Conservation (phyloP, 2,113 vertebrate genomes). For the Phoenicopterus ruber region DNA sequence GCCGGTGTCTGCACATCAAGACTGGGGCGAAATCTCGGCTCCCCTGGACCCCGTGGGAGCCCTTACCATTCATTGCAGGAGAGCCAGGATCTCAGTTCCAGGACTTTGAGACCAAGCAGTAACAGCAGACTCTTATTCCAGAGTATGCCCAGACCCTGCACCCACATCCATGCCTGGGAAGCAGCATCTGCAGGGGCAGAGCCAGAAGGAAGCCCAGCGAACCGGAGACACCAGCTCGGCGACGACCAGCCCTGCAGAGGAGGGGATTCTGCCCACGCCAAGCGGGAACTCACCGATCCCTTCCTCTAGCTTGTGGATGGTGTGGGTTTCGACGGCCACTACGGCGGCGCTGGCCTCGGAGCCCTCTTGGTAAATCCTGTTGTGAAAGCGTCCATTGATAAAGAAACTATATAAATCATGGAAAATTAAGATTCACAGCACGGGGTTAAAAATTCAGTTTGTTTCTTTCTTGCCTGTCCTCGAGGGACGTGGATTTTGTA, state of each 20-base stretch:
- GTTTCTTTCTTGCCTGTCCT: not conserved
- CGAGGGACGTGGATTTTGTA: not conserved
- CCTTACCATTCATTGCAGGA: slow-evolving; percentile 32
- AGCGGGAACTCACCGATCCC: slow-evolving; percentile 76
- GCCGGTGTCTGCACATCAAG: not conserved
- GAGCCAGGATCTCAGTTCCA: slow-evolving; percentile 30
- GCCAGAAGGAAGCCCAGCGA: not conserved
- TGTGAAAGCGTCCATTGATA: slow-evolving; percentile 62
- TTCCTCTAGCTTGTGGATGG: slow-evolving; percentile 82
- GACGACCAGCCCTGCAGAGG: not conserved
- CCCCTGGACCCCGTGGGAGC: not conserved
- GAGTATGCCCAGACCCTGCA: slow-evolving; percentile 29
- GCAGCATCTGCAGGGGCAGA: slow-evolving; percentile 45
- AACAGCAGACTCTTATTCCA: slow-evolving; percentile 40
- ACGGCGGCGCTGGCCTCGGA: slow-evolving; percentile 80
- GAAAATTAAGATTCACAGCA: slow-evolving; percentile 40
- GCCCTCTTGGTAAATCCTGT: slow-evolving; percentile 82
- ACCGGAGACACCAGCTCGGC: not conserved
- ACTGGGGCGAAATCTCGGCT: not conserved
- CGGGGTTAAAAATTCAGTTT: not conserved
- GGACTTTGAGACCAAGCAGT: slow-evolving; percentile 40
- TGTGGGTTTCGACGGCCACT: slow-evolving; percentile 85
- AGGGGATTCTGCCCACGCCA: not conserved
- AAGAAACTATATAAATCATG: slow-evolving; percentile 8
- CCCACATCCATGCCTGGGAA: slow-evolving; percentile 19